Conservation (phyloP, 2,797 vertebrate species). For the Knipowitschia caucasica region DNA sequence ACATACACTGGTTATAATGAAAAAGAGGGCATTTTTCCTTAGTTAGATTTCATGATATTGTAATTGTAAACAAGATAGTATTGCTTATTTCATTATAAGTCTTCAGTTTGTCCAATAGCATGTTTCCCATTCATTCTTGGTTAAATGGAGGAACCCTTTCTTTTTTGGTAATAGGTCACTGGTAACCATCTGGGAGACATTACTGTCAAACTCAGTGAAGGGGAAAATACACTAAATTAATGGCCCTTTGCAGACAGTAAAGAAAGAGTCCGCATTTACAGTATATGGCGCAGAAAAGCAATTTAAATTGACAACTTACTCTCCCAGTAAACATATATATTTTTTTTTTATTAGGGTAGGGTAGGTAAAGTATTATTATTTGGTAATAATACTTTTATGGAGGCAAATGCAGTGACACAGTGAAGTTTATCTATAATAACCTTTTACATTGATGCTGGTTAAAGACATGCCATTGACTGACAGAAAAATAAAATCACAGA, state of each 20-base stretch:
- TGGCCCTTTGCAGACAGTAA: neutral
- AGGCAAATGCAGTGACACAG: neutral
- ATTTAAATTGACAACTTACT: neutral
- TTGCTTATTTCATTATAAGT: too few relatives aligned
- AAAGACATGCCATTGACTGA: neutral
- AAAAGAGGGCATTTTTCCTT: too few relatives aligned
- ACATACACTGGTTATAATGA: too few relatives aligned
- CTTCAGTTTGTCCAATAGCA: neutral
- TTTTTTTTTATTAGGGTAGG: neutral
- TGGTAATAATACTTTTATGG: too few relatives aligned
- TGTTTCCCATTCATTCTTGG: too few relatives aligned
- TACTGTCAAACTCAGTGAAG: neutral
- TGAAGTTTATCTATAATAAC: neutral
- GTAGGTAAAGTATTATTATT: too few relatives aligned
- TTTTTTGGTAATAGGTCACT: neutral
- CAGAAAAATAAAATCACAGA: constrained; percentile 2
- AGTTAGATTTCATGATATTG: too few relatives aligned
- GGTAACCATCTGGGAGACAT: neutral
- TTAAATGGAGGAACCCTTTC: neutral
- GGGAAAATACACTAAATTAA: neutral
- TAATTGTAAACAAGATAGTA: too few relatives aligned
- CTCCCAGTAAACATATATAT: neutral
- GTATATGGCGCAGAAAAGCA: neutral
- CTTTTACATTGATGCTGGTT: neutral
- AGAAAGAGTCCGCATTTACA: neutral